Evolutionary conservation across 30 jellyfish, hydroid and myxozoan species (phyloP), one percentile per base, ranked within the genome.

Genomic region (Turritopsis rubra): DNA sequence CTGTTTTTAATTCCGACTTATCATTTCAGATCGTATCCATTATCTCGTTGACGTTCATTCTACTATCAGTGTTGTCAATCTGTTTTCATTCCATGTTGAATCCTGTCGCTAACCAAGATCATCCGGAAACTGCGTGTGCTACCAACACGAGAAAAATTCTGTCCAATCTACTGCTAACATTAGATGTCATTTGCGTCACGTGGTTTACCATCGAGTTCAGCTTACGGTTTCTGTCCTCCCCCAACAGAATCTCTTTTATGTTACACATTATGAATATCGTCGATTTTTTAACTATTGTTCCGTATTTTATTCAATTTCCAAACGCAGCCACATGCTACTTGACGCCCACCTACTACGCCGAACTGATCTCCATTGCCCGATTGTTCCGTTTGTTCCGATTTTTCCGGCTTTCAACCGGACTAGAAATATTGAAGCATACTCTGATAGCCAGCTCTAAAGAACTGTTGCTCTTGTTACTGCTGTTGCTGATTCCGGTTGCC

Each of bases 401-500:
- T 77, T 92, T 92, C 83, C 96, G 98, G 20, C 79, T 92, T 17
- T 86, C 96, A 18, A 84, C 96, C 8, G 98, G 98, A 20, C 84
- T 92, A 53, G 93, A 92, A 54, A 92, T 92, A 20, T 86, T 92
- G 52, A 92, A 88, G 73, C 98, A 92, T 31, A 92, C 98, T 4
- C 70, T 92, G 89, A 86, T 92, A 27, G 98, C 98, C 28, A 92
- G 98, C 65, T 92, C 98, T 21, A 92, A 84, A 68, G 98, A 92
- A 73, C 76, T 92, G 74, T 28, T 92, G 54, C 77, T 92, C 90
- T 75, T 92, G 77, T 73, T 92, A 85, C 81, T 92, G 73, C 71
- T 92, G 87, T 71, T 92, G 81, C 83, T 86, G 95, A 88, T 92
- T n/a, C 98, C 98, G 5, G 98, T 92, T 25, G 86, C 98, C n/a